Conservation (phyloP, 2,797 vertebrate species). For the Vireo griseus region DNA sequence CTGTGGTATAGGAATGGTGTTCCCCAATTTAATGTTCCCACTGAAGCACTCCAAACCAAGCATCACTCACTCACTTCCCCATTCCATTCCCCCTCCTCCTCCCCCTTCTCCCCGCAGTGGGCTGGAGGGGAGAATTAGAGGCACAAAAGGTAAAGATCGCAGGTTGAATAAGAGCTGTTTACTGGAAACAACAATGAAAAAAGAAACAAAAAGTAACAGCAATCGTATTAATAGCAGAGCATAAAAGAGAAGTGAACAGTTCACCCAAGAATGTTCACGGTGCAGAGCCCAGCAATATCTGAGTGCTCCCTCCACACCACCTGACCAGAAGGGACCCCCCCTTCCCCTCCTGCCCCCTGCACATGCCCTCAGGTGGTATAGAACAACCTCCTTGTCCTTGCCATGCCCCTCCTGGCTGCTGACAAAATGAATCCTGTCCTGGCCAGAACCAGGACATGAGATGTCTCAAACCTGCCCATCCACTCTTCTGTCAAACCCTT, state of each 20-base stretch:
- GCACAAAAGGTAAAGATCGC: background rate
- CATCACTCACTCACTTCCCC: accelerated
- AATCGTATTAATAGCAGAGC: too few relatives aligned
- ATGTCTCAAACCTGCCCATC: background rate
- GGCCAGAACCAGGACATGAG: background rate
- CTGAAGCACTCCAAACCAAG: background rate
- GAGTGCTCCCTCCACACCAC: background rate
- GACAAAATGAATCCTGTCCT: background rate
- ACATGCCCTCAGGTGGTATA: accelerated
- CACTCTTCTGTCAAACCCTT: background rate
- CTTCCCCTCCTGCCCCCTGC: too few relatives aligned
- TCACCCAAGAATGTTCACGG: background rate
- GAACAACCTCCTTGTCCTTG: background rate
- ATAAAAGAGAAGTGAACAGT: accelerated
- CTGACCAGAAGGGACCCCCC: too few relatives aligned
- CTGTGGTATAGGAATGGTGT: background rate
- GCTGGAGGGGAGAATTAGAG: background rate
- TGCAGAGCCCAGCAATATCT: background rate
- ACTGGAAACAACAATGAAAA: background rate
- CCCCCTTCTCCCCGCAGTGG: too few relatives aligned
- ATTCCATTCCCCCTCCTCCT: background rate
- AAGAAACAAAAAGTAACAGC: background rate
- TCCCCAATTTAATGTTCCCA: background rate
- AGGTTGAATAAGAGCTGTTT: background rate
- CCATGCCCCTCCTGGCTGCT: background rate